Evolutionary conservation across 1,140 invertebrate species (phyloP), one percentile per base, ranked within the genome.

Genomic region (Drosophila erecta): DNA sequence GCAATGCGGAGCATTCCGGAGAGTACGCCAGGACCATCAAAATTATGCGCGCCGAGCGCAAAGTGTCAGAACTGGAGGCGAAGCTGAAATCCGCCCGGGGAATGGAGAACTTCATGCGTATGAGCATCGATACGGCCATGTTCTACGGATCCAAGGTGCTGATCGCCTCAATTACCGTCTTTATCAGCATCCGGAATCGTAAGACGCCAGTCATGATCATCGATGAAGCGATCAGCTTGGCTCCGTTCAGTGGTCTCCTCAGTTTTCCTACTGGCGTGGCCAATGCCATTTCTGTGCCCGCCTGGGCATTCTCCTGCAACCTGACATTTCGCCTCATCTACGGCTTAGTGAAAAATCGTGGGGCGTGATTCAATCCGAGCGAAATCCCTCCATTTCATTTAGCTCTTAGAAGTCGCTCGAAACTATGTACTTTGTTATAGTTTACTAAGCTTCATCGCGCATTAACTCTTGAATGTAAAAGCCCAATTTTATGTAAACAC

Each of bases 261-360:
- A 92, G 85, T 8, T 92, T 92, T 64, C 91, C 91, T 20, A 90
- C 90, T 11, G 89, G 89, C 17, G 60, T 92, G 2, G 67, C 70
- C 4, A 87, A 91, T 62, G 89, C 91, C 1, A 70, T 92, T 44
- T 92, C 91, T 0, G 89, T 91, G 51, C 89, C 85, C 2, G 65
- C 65, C 3, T 92, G 91, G 91, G 77, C 81, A 0, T 79, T 92
- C 10, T 90, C 90, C 3, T 92, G 90, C 51, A 91, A 90, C 59
- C 66, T 91, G 4, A 87, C 90, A 1, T 91, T 90, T 56, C 70
- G 79, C 7, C 51, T 78, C 17, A 27, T 90, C 1, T 83, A 86
- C 14, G 47, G 66, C 2, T n/a, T 87, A 35, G 35, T 77, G 2
- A 83, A 78, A 51, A 79, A 87, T 14, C 72, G 54, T 7, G 33